Percentiles rank a stretch among this genome's conserved stretches.
phyloP scores from a whole-genome alignment of 1,140 invertebrate genomes.

The Lepidurus arcticus region DNA sequence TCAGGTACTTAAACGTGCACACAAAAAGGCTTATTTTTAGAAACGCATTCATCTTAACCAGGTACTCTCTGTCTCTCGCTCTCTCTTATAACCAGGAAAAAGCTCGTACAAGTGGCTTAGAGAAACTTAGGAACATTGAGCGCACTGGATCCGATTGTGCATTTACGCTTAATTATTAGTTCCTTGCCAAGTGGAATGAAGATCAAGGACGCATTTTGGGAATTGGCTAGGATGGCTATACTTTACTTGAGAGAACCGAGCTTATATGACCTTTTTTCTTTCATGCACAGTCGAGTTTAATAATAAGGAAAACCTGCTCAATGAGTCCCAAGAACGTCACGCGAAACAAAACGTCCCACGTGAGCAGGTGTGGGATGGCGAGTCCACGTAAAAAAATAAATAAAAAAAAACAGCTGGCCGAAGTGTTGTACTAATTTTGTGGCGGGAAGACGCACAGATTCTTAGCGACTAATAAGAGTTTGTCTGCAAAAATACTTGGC shows the following conservation, averaged over 20 bases:
- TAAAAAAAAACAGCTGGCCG: no score
- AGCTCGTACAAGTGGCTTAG: no score
- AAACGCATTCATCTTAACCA: no score
- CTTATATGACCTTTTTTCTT: no score
- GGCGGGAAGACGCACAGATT: not conserved
- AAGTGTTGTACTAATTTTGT: not conserved
- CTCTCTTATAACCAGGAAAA: no score
- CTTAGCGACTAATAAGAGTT: not conserved
- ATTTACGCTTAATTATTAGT: not conserved
- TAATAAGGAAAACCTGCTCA: not conserved
- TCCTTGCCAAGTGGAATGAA: slow-evolving; percentile 13
- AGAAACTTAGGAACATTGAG: not conserved
- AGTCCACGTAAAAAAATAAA: not conserved
- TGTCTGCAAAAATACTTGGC: slow-evolving; percentile 21
- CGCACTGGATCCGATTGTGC: slow-evolving; percentile 1
- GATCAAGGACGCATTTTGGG: not conserved
- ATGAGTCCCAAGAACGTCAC: not conserved
- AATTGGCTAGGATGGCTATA: not conserved
- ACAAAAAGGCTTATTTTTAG: no score
- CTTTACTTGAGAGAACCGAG: not conserved
- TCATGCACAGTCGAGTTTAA: not conserved
- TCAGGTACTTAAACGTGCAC: no score
- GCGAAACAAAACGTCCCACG: not conserved
- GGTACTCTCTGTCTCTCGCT: no score
- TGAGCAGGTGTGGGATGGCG: not conserved